phyloP scores from a whole-genome alignment of 1,140 invertebrate species.

The Hestina assimilis region DNA sequence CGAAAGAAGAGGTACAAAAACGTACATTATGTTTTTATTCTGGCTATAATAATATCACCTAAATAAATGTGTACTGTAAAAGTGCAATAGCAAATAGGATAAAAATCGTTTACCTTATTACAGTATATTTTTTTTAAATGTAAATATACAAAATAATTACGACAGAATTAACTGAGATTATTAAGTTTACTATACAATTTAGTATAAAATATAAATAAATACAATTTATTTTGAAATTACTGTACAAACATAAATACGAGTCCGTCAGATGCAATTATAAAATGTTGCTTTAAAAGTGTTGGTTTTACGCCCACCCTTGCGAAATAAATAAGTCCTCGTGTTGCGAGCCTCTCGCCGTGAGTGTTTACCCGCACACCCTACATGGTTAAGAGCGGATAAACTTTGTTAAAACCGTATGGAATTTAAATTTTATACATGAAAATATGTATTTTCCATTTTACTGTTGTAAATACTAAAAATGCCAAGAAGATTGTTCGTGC shows the following conservation, averaged over 20 bases:
- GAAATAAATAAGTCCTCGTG: slow-evolving; percentile 24
- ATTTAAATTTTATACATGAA: not conserved
- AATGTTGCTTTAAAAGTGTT: slow-evolving; percentile 1
- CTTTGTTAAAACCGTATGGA: slow-evolving; percentile 15
- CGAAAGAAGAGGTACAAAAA: slow-evolving; percentile 81
- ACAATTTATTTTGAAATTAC: not conserved
- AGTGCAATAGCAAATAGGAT: no score
- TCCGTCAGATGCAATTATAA: slow-evolving; percentile 2
- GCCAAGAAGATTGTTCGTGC: no score
- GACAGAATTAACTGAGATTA: no score
- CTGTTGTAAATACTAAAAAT: no score
- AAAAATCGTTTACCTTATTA: no score
- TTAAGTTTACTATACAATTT: no score
- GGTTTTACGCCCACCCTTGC: slow-evolving; percentile 20
- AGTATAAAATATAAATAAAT: not conserved
- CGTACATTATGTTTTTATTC: no score
- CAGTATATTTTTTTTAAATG: no score
- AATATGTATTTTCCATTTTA: not conserved
- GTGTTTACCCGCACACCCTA: slow-evolving; percentile 18
- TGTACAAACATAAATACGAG: not conserved
- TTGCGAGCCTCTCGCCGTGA: slow-evolving; percentile 15
- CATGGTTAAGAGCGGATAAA: slow-evolving; percentile 17
- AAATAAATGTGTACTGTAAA: no score
- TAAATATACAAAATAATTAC: no score
- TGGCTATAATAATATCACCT: no score